Evolutionary conservation across 1,140 invertebrate genomes (phyloP).

Genomic region (Lordiphosa mommai): DNA sequence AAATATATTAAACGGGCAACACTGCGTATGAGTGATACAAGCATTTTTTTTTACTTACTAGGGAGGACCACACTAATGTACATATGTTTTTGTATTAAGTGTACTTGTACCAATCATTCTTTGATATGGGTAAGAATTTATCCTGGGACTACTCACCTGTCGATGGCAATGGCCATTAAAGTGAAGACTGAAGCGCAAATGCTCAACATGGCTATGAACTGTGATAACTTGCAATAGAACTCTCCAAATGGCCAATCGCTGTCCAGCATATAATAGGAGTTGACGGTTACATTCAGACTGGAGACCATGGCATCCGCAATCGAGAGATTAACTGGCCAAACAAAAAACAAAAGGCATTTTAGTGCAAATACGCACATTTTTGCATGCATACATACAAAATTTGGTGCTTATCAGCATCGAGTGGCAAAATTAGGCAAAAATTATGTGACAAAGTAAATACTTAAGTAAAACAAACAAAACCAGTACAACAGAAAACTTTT

Average conservation of each 20-base stretch:
- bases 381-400: constrained; percentile 5
- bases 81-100: background rate
- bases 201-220: constrained; percentile 94
- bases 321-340: constrained; percentile 89
- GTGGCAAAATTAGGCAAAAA: constrained; percentile 26
- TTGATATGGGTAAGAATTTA: no score
- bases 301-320: constrained; percentile 97
- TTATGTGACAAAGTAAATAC: constrained; percentile 35
- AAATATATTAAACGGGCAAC: no score
- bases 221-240: constrained; percentile 95
- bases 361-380: no score
- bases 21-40: no score
- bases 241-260: constrained; percentile 96
- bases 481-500: constrained; percentile 14
- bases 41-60: no score
- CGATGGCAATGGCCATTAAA: constrained; percentile 96
- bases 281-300: constrained; percentile 95
- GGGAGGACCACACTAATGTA: background rate
- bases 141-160: constrained; percentile 86
- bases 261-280: constrained; percentile 95
- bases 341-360: constrained; percentile 10
- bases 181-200: constrained; percentile 97
- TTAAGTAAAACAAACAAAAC: constrained; percentile 1
- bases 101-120: no score
- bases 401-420: constrained; percentile 20